phyloP scores from a whole-genome alignment of 2,888 invertebrate species.

The Tachystola acroxantha region DNA sequence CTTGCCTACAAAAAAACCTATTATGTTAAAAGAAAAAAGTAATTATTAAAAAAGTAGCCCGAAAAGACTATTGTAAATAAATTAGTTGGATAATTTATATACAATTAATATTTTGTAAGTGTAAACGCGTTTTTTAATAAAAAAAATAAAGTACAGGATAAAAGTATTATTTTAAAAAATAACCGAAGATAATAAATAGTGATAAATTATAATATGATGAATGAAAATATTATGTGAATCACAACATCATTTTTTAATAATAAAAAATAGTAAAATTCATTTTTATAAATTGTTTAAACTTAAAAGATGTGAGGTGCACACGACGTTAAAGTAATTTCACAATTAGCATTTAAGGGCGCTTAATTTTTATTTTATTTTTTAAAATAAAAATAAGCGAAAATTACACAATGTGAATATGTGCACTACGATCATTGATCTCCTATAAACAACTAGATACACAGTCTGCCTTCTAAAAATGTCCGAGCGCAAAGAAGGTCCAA shows the following conservation, averaged over 20 bases:
- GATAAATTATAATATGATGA: conserved; percentile 36
- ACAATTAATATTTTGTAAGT: conserved; percentile 51
- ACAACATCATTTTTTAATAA: conserved; percentile 25
- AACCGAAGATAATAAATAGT: conserved; percentile 69
- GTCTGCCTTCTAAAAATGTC: no score
- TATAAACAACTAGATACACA: no score
- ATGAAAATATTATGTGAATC: conserved; percentile 23
- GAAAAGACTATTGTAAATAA: conserved; percentile 71
- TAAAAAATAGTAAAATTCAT: conserved; percentile 16
- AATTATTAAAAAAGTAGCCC: conserved; percentile 48
- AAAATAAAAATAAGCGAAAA: conserved; percentile 28
- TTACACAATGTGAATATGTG: conserved; percentile 67
- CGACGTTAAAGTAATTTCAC: conserved; percentile 50
- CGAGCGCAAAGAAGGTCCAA: no score
- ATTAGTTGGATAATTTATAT: conserved; percentile 59
- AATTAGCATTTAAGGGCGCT: conserved; percentile 40
- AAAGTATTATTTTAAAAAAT: conserved; percentile 59
- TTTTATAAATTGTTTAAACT: conserved; percentile 15
- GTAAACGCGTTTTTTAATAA: conserved; percentile 45
- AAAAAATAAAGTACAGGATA: conserved; percentile 41
- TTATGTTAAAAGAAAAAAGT: conserved; percentile 34
- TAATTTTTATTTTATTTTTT: conserved; percentile 33
- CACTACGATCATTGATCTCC: no score
- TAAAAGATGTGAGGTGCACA: conserved; percentile 45
- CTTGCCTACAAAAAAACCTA: conserved; percentile 58